Conservation (phyloP, 2,113 vertebrate species). For the Hippopotamus amphibius region DNA sequence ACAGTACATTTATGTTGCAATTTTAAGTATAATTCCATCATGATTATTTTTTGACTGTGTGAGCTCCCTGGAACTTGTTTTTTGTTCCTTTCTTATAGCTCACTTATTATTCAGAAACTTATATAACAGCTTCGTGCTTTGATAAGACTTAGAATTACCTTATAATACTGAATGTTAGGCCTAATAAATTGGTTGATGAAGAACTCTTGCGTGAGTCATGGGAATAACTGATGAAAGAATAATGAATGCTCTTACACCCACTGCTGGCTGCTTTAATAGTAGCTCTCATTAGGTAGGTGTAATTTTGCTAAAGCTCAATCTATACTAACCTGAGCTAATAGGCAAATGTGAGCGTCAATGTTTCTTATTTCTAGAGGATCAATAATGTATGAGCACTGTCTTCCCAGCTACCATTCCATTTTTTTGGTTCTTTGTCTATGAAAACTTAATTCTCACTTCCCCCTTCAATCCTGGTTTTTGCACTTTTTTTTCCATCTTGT, state of each 20-base stretch:
- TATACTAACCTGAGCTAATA: slow-evolving; percentile 25
- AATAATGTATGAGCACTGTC: neutral
- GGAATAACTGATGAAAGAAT: slow-evolving; percentile 50
- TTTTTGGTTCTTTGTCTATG: neutral
- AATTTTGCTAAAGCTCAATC: slow-evolving; percentile 56
- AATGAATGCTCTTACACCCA: slow-evolving; percentile 57
- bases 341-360: slow-evolving; percentile 55
- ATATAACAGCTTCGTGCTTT: slow-evolving; percentile 53
- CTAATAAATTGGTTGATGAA: slow-evolving; percentile 54
- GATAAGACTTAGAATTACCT: slow-evolving; percentile 51
- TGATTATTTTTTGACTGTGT: slow-evolving; percentile 35
- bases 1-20: neutral
- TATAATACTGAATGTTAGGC: slow-evolving; percentile 6
- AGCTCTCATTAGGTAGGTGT: slow-evolving; percentile 54
- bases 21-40: slow-evolving; percentile 21
- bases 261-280: slow-evolving; percentile 51
- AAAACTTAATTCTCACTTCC: neutral
- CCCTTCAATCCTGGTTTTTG: neutral
- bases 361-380: neutral
- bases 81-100: slow-evolving; percentile 17
- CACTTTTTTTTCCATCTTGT: neutral
- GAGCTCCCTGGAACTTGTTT: slow-evolving; percentile 33
- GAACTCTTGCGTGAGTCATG: slow-evolving; percentile 33
- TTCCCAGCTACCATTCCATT: neutral
- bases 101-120: slow-evolving; percentile 61